Conservation (phyloP, 2,888 invertebrate species). For the Eurois occulta region DNA sequence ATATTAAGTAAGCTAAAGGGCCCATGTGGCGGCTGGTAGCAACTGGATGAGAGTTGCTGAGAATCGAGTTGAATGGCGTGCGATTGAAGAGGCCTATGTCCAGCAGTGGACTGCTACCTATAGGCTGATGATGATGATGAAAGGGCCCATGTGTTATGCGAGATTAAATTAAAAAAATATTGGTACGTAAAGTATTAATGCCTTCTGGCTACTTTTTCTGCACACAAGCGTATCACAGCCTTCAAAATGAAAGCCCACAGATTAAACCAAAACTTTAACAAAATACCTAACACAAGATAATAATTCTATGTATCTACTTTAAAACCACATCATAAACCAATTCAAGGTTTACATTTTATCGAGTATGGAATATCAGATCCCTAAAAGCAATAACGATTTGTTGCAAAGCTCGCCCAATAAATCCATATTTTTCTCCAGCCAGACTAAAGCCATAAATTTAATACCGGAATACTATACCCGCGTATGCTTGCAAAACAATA, state of each 20-base stretch:
- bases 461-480: conserved; percentile 79
- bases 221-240: background rate
- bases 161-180: no score
- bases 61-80: no score
- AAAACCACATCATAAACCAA: conserved; percentile 35
- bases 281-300: background rate
- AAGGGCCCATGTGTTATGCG: no score
- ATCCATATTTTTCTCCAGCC: conserved; percentile 84
- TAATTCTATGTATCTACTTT: conserved; percentile 3
- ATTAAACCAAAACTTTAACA: background rate
- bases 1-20: background rate
- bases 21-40: no score
- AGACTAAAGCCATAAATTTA: conserved; percentile 84
- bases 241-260: background rate
- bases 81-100: no score
- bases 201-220: background rate
- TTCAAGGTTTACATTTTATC: conserved; percentile 59
- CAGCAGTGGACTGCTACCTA: no score
- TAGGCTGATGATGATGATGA: no score
- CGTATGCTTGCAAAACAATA: conserved; percentile 85
- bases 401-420: conserved; percentile 80
- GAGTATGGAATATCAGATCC: conserved; percentile 66
- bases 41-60: no score
- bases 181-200: background rate
- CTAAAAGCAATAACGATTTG: conserved; percentile 80